Evolutionary conservation across 2,113 vertebrate genomes (phyloP).

Genomic region (Indicator maculatus): DNA sequence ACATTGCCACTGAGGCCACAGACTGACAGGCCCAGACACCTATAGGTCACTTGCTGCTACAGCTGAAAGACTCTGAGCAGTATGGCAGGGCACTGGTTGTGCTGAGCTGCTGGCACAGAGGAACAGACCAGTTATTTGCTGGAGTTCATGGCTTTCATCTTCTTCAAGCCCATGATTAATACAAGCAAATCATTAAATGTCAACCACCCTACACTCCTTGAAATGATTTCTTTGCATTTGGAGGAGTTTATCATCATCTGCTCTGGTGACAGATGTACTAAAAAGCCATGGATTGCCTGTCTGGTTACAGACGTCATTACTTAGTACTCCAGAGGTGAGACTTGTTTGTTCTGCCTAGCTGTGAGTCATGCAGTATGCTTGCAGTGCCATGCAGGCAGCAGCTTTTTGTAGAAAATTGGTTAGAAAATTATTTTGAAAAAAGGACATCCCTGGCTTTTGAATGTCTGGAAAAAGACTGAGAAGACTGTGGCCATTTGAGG

Average conservation of each 20-base stretch:
- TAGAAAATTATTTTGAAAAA: background rate
- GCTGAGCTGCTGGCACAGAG: background rate
- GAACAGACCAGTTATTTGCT: background rate
- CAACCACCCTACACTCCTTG: too few species aligned
- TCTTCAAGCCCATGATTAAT: conserved; percentile 22
- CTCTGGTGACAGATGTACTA: background rate
- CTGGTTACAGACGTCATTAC: conserved; percentile 1
- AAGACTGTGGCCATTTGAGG: background rate
- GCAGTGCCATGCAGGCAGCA: background rate
- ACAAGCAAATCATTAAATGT: background rate
- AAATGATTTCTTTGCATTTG: conserved; percentile 18
- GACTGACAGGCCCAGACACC: background rate
- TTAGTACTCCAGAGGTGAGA: background rate
- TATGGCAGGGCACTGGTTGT: background rate
- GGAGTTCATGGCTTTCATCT: conserved; percentile 5
- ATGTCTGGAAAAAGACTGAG: background rate
- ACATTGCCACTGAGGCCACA: background rate
- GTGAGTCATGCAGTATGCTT: background rate
- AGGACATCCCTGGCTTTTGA: background rate
- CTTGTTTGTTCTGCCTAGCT: background rate
- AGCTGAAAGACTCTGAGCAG: background rate
- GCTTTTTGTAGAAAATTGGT: background rate
- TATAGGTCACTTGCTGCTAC: background rate
- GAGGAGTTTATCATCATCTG: background rate
- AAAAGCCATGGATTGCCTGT: background rate